Evolutionary conservation across 53 echinoderm and acorn worm species (phyloP), one percentile per base, ranked within the genome.

Genomic region (Crossaster papposus): DNA sequence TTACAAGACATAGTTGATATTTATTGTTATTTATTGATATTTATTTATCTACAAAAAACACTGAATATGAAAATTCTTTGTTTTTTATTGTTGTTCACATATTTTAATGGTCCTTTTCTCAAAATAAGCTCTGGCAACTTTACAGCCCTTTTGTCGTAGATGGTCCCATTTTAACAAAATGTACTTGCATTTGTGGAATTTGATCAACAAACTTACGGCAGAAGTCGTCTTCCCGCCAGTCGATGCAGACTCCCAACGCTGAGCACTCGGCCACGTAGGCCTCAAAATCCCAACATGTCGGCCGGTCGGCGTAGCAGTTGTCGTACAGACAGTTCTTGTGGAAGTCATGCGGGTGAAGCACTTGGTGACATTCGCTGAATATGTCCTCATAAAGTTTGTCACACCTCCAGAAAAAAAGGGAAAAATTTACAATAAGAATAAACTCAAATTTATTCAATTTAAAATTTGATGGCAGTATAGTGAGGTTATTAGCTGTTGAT

Each of bases 161-260:
- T n/a, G n/a, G n/a, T n/a, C n/a, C n/a, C n/a, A n/a, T n/a, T n/a
- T n/a, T n/a, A n/a, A n/a, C n/a, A n/a, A 58, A 58, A 58, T 3
- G 22, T 58, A 2, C 12, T 1, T 14, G 2, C 0, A 68, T 4
- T 26, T 20, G 22, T 26, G 22, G 11, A 37, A n/a, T 23, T 22
- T 36, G 13, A 34, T 6, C 17, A 14, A 4, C 34, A 72, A 36
- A 96, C 96, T 94, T 79, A 96, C 96, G 96, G 70, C 96, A 96
- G 70, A 96, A 95, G 34, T 93, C 93, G 35, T 92, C 92, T 34
- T 77, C 79, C 32, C 96, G 81, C 96, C 96, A 96, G 28, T 95
- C 93, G 11, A 96, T 44, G 68, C 96, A 96, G 58, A 95, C 65
- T 1, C 93, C 92, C 8, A 84, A 22, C 17, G 81, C 80, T 11